These are phyloP conservation scores for Danaus melanippus DNA, from an alignment of 1,140 invertebrate genomes.

Conservation along the genomic window DNA sequence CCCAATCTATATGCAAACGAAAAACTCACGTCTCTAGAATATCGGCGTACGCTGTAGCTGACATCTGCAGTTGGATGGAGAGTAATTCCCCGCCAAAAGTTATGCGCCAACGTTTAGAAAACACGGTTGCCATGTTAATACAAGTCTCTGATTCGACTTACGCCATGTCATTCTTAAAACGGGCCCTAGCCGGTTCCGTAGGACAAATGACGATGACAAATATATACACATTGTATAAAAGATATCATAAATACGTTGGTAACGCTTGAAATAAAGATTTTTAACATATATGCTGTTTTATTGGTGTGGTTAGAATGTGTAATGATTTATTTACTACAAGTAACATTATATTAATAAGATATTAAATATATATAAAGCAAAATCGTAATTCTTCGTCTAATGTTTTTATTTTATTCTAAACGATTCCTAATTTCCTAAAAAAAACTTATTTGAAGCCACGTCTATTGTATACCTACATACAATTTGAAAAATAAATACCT, in stretches of 20 bases:
- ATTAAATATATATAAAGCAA: slow-evolving; percentile 3
- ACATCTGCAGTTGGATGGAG: slow-evolving; percentile 44
- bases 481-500: too few species aligned
- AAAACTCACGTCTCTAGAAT: slow-evolving; percentile 52
- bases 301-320: slow-evolving; percentile 3
- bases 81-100: slow-evolving; percentile 34
- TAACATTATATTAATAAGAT: neutral
- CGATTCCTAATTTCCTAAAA: too few species aligned
- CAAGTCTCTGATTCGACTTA: slow-evolving; percentile 45
- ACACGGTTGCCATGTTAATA: slow-evolving; percentile 43
- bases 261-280: slow-evolving; percentile 39
- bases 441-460: too few species aligned
- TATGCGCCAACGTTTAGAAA: slow-evolving; percentile 54
- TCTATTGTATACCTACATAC: too few species aligned
- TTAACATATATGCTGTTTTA: slow-evolving; percentile 3
- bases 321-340: too few species aligned
- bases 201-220: slow-evolving; percentile 54
- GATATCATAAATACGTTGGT: slow-evolving; percentile 63
- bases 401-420: too few species aligned
- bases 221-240: slow-evolving; percentile 56
- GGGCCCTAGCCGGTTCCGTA: slow-evolving; percentile 37
- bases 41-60: slow-evolving; percentile 51
- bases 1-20: slow-evolving; percentile 53
- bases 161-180: slow-evolving; percentile 46
- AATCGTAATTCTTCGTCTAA: too few species aligned